Conservation (phyloP, 1,140 invertebrate genomes). For the Galleria mellonella region DNA sequence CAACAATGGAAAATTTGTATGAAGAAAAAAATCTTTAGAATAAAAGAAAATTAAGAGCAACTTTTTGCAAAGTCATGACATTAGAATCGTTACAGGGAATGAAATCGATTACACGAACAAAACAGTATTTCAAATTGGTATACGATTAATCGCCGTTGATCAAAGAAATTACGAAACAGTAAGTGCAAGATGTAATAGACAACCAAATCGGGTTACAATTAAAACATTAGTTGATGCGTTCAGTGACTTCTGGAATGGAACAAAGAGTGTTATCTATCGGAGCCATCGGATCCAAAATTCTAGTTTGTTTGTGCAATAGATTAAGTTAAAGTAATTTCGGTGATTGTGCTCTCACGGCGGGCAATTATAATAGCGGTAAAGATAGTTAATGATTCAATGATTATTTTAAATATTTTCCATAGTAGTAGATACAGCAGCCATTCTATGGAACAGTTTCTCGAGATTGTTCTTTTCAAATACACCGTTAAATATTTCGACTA, state of each 20-base stretch:
- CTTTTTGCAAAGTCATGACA: no score
- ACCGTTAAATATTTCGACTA: no score
- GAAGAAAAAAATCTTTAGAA: no score
- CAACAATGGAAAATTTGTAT: no score
- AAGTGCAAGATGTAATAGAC: neutral
- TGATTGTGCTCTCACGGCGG: slow-evolving; percentile 27
- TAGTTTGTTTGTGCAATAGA: slow-evolving; percentile 30
- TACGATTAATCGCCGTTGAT: no score
- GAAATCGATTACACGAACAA: no score
- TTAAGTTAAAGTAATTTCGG: slow-evolving; percentile 21
- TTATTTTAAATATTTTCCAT: slow-evolving; percentile 5
- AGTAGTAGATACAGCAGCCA: neutral
- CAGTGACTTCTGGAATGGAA: slow-evolving; percentile 8
- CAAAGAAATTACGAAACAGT: no score
- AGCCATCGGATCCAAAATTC: slow-evolving; percentile 24
- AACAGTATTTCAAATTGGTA: no score
- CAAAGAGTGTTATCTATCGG: slow-evolving; percentile 25
- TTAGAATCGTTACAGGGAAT: no score
- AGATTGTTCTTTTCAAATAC: no score
- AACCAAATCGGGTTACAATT: slow-evolving; percentile 16
- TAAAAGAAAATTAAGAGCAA: no score
- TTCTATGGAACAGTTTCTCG: neutral
- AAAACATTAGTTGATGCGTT: slow-evolving; percentile 10
- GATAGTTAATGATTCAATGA: slow-evolving; percentile 27
- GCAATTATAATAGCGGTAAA: slow-evolving; percentile 29